Evolutionary conservation across 2,113 vertebrate genomes (phyloP).

Genomic region (Typhlomys cinereus): DNA sequence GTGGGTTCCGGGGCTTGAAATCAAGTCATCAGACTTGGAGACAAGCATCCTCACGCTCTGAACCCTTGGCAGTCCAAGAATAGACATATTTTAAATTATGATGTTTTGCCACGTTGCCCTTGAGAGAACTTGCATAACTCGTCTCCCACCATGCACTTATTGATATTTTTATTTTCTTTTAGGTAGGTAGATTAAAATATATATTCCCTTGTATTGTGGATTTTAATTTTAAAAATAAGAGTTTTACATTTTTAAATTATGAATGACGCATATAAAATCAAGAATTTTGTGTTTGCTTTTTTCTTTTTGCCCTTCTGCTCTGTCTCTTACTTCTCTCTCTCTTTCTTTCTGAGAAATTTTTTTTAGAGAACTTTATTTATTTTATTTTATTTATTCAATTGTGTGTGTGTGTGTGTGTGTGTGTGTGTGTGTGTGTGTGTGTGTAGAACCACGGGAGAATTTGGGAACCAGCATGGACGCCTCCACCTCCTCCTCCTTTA

Average conservation of each 20-base stretch:
- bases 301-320: not conserved
- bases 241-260: constrained; percentile 23
- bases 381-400: no score
- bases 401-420: no score
- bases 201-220: not conserved
- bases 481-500: no score
- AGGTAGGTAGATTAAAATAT: not conserved
- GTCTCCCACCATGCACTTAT: not conserved
- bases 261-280: not conserved
- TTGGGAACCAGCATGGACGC: no score
- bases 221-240: not conserved
- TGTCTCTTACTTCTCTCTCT: not conserved
- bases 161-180: constrained; percentile 45
- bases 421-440: no score
- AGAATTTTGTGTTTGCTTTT: constrained; percentile 11
- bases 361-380: no score
- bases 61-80: not conserved
- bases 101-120: constrained; percentile 45
- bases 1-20: no score
- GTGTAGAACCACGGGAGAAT: no score
- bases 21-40: no score
- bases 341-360: no score
- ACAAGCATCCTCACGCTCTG: no score
- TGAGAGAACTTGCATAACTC: not conserved
- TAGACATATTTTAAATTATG: not conserved